Evolutionary conservation across 2,113 vertebrate genomes (phyloP).

Genomic region (Pedionomus torquatus): DNA sequence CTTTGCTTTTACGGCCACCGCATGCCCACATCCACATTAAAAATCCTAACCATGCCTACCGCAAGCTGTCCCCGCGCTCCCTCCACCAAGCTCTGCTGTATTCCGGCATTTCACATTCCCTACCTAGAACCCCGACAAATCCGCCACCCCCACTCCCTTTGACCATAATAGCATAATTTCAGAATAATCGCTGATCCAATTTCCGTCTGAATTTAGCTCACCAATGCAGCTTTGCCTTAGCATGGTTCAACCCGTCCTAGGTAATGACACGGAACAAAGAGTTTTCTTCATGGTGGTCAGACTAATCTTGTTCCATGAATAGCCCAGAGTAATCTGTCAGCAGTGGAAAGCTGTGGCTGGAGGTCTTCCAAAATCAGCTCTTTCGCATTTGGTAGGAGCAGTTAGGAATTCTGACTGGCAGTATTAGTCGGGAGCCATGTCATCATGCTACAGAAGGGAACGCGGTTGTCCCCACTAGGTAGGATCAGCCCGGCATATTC

Average conservation of each 20-base stretch:
- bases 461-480: conserved; percentile 8
- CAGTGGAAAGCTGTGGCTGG: conserved; percentile 74
- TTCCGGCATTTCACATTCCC: background rate
- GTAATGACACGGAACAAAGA: conserved; percentile 73
- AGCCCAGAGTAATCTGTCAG: conserved; percentile 76
- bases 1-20: conserved; percentile 10
- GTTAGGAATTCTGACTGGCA: conserved; percentile 79
- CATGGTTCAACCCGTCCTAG: conserved; percentile 65
- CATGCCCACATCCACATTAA: background rate
- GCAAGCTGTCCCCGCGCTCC: background rate
- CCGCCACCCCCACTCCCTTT: background rate
- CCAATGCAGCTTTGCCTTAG: conserved; percentile 51
- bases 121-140: conserved; percentile 61
- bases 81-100: background rate
- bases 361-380: conserved; percentile 75
- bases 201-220: conserved; percentile 50
- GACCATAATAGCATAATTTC: conserved; percentile 11
- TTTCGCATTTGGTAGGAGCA: conserved; percentile 71
- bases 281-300: conserved; percentile 67
- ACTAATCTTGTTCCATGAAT: conserved; percentile 75
- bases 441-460: background rate
- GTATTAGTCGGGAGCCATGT: conserved; percentile 66
- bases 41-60: background rate
- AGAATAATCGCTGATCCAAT: conserved; percentile 53
- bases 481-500: conserved; percentile 43